Evolutionary conservation across 2,113 vertebrate genomes (phyloP).

Genomic region (Lagenorhynchus albirostris): DNA sequence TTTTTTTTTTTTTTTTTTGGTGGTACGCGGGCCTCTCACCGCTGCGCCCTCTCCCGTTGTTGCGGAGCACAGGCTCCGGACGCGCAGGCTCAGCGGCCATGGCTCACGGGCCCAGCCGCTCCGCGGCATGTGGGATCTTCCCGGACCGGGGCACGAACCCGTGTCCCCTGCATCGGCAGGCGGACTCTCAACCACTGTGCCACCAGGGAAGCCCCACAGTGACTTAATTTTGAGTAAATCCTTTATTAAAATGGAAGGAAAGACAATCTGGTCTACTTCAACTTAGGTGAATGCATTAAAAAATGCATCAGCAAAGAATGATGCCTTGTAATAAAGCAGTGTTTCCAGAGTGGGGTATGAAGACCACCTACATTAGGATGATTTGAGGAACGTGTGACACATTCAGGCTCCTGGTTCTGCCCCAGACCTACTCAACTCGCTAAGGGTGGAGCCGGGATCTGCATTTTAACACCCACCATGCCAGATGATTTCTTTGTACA

Average conservation of each 20-base stretch:
- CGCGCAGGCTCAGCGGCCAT: too few relatives aligned
- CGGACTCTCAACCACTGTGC: too few relatives aligned
- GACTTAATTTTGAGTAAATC: slow-evolving; percentile 73
- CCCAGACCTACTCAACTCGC: background rate
- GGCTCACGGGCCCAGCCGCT: too few relatives aligned
- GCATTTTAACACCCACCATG: background rate
- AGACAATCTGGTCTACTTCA: slow-evolving; percentile 43
- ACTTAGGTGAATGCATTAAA: slow-evolving; percentile 5
- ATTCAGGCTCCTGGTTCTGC: background rate
- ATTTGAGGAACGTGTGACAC: background rate
- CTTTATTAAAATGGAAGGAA: slow-evolving; percentile 72
- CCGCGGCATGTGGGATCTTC: too few relatives aligned
- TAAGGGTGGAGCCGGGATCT: background rate
- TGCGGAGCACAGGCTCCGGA: too few relatives aligned
- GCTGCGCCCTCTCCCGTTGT: too few relatives aligned
- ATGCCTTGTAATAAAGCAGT: background rate
- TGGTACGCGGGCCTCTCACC: too few relatives aligned
- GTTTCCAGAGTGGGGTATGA: background rate
- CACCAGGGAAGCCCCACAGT: background rate
- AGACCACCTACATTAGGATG: background rate
- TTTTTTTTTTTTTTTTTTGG: too few relatives aligned
- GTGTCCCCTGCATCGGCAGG: too few relatives aligned
- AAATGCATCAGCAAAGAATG: background rate
- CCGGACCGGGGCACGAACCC: too few relatives aligned
- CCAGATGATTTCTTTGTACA: background rate